Evolutionary conservation across 2,113 vertebrate genomes (phyloP), one percentile per base, ranked within the genome.

Genomic region (Andinoacara biseriatus): DNA sequence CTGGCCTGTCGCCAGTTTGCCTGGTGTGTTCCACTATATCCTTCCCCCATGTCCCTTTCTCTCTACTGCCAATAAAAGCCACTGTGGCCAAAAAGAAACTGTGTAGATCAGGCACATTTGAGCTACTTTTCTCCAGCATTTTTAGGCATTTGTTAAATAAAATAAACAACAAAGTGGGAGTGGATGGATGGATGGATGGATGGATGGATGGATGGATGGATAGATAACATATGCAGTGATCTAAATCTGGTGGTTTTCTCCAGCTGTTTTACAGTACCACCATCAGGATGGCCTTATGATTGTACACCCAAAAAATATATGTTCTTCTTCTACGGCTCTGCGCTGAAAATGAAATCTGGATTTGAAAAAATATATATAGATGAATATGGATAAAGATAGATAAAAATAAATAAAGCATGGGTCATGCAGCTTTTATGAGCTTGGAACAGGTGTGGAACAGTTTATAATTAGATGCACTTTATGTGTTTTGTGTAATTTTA

Each of bases 381-480:
- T 29, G 7, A 35, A 8, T 35, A 35, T 35, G 35, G 35, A 35
- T 35, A 9, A 35, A 8, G 35, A 35, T 35, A 35, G 35, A 3
- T 8, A 54, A 3, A 72, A 31, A 52, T 52, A 11, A 31, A 46
- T 52, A 72, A 72, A 69, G 49, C 1, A 17, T 10, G 18, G 2
- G 0, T 31, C 65, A 69, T 26, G 46, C 46, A 31, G 29, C 26
- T n/a, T 72, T 72, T 52, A 18, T 52, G 52, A 5, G 43, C 43
- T 31, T 43, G 49, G 43, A 29, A 40, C 29, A 69, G 43, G 15
- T 29, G 43, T 69, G 40, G 63, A 69, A 49, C 40, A 29, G 24
- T 54, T 72, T 54, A 31, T 72, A 72, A 72, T 72, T 33, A 54
- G 43, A 72, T 54, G 67, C 67, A 72, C 26, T 72, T 72, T 8